Evolutionary conservation across 2,113 vertebrate genomes (phyloP), one percentile per base, ranked within the genome.

Genomic region (Indicator maculatus): DNA sequence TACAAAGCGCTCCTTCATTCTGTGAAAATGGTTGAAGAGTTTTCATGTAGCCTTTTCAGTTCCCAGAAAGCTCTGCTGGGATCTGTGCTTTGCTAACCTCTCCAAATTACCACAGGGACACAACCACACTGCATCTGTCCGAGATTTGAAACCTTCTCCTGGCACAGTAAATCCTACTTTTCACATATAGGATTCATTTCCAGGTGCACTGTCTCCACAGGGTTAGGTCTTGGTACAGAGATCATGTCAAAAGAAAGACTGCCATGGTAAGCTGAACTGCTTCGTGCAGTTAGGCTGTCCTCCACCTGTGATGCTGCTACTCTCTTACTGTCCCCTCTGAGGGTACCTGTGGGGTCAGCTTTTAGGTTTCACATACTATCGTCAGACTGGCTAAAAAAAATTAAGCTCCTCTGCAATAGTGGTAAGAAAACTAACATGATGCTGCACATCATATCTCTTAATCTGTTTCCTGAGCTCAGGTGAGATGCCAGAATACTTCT

Each of bases 51-150:
- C 10, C 5, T 58, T 80, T 71, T 31, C 9, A 44, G 9, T 41
- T 36, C 21, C n/a, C 12, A 41, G 47, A 41, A 59, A 8, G 14
- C 21, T 28, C 16, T 7, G 21, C 16, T 24, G 16, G 23, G 8
- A 69, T 27, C 50, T 20, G 15, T 13, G 7, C 9, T 55, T 55
- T 27, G 12, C 12, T 1, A 27, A 3, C 30, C 13, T 26, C 8
- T 38, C 45, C 12, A 31, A 28, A 31, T 36, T 55, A 33, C 9
- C 8, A 16, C 1, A 1, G 20, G 26, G 8, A 69, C n/a, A 9
- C 0, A 0, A 27, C 20, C 26, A 28, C 31, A 5, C 10, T 9
- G 4, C 26, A 11, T 16, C 45, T 33, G 30, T 21, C 38, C 2
- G 6, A 52, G 14, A 23, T 88, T 30, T 3, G 4, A 5, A 27